These are phyloP conservation scores for Papilio dardanus DNA, from an alignment of 1,140 invertebrate genomes.

Conservation along the genomic window DNA sequence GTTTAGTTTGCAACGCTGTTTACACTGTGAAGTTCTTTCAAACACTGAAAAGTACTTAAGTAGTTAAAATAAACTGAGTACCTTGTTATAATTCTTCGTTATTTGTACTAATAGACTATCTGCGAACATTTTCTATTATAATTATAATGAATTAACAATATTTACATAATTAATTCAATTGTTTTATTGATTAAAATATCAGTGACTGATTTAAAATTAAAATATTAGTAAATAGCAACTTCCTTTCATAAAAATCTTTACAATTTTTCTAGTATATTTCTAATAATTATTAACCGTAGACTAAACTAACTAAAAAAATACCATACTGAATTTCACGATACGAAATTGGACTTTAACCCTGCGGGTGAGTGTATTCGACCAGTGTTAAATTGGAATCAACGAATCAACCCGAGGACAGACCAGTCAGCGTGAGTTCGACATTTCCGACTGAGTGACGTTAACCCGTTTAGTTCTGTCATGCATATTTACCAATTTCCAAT, in stretches of 20 bases:
- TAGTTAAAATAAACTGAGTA: neutral
- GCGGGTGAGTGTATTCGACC: neutral
- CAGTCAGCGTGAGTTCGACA: slow-evolving; percentile 13
- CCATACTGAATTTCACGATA: neutral
- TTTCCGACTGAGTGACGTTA: slow-evolving; percentile 8
- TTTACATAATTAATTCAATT: too few species aligned
- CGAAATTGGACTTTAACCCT: neutral
- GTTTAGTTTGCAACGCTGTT: neutral
- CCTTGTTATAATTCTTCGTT: neutral
- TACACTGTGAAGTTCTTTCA: neutral
- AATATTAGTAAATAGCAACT: too few species aligned
- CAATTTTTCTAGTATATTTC: too few species aligned
- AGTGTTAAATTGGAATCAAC: neutral
- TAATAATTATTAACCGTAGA: too few species aligned
- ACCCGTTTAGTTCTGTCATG: slow-evolving; percentile 7
- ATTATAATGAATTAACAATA: too few species aligned
- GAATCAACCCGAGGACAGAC: neutral
- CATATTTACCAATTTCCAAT: neutral
- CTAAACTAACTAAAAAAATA: neutral
- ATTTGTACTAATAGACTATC: neutral
- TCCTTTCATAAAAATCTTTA: too few species aligned
- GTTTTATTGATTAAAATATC: too few species aligned
- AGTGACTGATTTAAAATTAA: too few species aligned
- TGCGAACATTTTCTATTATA: too few species aligned
- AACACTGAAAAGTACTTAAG: neutral